Evolutionary conservation across 2,888 invertebrate species (phyloP).

Genomic region (Habroteleia sp.): DNA sequence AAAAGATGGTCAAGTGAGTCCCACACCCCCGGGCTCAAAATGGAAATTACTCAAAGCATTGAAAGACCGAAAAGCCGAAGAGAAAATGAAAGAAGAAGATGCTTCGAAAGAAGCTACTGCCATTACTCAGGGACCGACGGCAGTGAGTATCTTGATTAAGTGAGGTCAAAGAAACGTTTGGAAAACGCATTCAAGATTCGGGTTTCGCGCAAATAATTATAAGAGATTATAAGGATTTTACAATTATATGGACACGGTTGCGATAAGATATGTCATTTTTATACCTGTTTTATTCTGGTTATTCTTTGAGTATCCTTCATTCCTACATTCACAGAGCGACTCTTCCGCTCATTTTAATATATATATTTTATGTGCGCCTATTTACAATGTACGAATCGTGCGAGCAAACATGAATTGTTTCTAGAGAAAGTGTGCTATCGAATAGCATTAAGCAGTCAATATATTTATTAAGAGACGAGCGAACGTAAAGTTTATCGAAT

Average conservation of each 20-base stretch:
- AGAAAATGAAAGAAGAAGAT: slow-evolving; percentile 85
- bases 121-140: slow-evolving; percentile 74
- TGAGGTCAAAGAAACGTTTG: slow-evolving; percentile 78
- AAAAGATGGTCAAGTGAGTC: slow-evolving; percentile 81
- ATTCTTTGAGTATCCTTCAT: slow-evolving; percentile 12
- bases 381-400: slow-evolving; percentile 8
- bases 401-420: slow-evolving; percentile 10
- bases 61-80: slow-evolving; percentile 94
- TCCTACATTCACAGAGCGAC: too few relatives aligned
- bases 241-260: slow-evolving; percentile 24
- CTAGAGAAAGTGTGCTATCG: slow-evolving; percentile 19
- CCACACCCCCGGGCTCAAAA: slow-evolving; percentile 88
- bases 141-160: slow-evolving; percentile 80
- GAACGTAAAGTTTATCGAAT: slow-evolving; percentile 55
- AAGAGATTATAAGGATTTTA: slow-evolving; percentile 59
- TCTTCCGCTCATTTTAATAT: too few relatives aligned
- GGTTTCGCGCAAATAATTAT: slow-evolving; percentile 69
- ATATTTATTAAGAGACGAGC: slow-evolving; percentile 33
- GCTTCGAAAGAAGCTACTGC: slow-evolving; percentile 74
- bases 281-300: slow-evolving; percentile 9
- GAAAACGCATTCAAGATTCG: slow-evolving; percentile 78
- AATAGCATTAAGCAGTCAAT: slow-evolving; percentile 57
- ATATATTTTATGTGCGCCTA: too few relatives aligned
- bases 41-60: slow-evolving; percentile 95
- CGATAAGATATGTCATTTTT: slow-evolving; percentile 50